Evolutionary conservation across 2,888 invertebrate species (phyloP).

Genomic region (Thera obeliscata): DNA sequence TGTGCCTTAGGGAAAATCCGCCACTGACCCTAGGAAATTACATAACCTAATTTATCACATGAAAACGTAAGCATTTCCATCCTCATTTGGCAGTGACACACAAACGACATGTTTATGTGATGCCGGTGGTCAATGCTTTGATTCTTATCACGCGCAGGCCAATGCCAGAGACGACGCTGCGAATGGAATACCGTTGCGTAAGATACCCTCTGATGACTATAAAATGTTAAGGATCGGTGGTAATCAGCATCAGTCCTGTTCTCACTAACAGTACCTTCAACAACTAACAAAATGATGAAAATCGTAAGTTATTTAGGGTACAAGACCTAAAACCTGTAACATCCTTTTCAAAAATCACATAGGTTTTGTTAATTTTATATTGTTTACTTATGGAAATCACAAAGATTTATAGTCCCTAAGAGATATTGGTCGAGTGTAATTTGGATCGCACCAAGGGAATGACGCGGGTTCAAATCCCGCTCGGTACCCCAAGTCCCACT

Average conservation of each 20-base stretch:
- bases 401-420: too few relatives aligned
- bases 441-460: too few relatives aligned
- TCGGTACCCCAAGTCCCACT: too few relatives aligned
- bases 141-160: slow-evolving; percentile 72
- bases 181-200: slow-evolving; percentile 57
- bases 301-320: slow-evolving; percentile 63
- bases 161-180: slow-evolving; percentile 73
- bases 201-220: slow-evolving; percentile 56
- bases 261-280: slow-evolving; percentile 58
- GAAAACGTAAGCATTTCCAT: slow-evolving; percentile 22
- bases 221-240: slow-evolving; percentile 57
- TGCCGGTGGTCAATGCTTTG: slow-evolving; percentile 43
- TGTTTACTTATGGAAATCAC: too few relatives aligned
- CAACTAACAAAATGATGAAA: slow-evolving; percentile 74
- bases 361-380: neutral
- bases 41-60: neutral
- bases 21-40: neutral
- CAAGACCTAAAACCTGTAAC: neutral
- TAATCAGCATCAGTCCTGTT: slow-evolving; percentile 61
- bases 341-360: neutral
- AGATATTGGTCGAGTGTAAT: too few relatives aligned
- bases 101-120: slow-evolving; percentile 45
- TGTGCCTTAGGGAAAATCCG: too few relatives aligned
- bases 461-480: too few relatives aligned
- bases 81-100: slow-evolving; percentile 36